Percentiles rank a stretch among this genome's conserved stretches.
Conservation (phyloP, 2,113 vertebrate genomes). For the Tetrax tetrax region DNA sequence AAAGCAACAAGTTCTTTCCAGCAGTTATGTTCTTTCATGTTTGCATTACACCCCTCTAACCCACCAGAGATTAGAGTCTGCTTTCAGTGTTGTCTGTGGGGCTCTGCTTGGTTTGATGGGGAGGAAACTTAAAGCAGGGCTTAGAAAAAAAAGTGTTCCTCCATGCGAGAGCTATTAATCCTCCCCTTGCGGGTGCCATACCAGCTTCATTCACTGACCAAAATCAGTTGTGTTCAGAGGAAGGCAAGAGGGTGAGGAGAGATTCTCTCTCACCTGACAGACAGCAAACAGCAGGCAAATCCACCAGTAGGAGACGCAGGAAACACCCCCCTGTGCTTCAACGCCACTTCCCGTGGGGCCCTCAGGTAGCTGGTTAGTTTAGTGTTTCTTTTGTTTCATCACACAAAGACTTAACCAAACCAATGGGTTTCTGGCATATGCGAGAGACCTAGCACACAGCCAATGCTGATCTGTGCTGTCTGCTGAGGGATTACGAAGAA, state of each 20-base stretch:
- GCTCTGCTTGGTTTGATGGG: not conserved
- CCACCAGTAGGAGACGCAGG: not conserved
- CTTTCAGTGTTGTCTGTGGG: not conserved
- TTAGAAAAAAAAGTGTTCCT: not conserved
- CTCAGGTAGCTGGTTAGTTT: not conserved
- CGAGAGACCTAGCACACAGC: not conserved
- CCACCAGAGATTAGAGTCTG: not conserved
- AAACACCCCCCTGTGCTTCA: not conserved
- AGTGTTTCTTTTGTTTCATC: not conserved
- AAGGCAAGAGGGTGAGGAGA: not conserved
- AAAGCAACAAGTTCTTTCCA: not conserved
- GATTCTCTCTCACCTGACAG: not conserved
- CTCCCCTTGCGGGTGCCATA: not conserved
- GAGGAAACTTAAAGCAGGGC: not conserved
- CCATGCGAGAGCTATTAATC: not conserved
- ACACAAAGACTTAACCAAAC: not conserved
- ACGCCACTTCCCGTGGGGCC: not conserved
- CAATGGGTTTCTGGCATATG: not conserved
- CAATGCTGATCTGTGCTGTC: not conserved
- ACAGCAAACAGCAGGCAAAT: not conserved
- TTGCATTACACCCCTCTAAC: not conserved
- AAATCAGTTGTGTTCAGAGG: not conserved
- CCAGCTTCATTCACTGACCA: not conserved
- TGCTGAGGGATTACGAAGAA: not conserved
- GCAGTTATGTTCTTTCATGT: constrained; percentile 1